Evolutionary conservation across 2,888 invertebrate species (phyloP).

Genomic region (Tinea semifulvella): DNA sequence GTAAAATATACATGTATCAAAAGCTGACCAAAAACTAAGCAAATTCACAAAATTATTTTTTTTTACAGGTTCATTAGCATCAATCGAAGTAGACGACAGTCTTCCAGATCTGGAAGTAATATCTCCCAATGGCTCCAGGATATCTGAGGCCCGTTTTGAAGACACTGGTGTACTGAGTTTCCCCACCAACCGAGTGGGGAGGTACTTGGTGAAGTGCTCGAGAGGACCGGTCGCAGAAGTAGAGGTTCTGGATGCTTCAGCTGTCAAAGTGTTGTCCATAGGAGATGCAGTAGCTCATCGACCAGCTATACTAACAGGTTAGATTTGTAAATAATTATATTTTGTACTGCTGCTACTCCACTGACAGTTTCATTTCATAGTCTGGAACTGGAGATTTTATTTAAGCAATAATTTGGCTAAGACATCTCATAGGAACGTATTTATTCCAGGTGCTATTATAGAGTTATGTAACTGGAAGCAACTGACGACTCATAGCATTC

Average conservation of each 20-base stretch:
- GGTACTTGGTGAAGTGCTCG: constrained; percentile 71
- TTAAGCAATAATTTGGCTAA: too few species aligned
- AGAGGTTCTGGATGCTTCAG: constrained; percentile 82
- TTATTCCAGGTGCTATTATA: too few species aligned
- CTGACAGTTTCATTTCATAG: neutral
- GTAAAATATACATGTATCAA: too few species aligned
- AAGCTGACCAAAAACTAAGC: too few species aligned
- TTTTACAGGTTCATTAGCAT: constrained; percentile 55
- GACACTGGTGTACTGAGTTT: constrained; percentile 75
- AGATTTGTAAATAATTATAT: constrained; percentile 21
- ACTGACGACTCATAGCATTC: neutral
- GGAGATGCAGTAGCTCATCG: constrained; percentile 82
- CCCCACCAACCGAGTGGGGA: constrained; percentile 78
- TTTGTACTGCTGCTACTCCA: too few species aligned
- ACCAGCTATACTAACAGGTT: constrained; percentile 80
- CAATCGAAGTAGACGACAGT: constrained; percentile 68
- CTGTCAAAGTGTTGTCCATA: constrained; percentile 76
- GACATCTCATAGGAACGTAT: too few species aligned
- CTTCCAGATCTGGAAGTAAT: constrained; percentile 74
- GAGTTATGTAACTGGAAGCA: neutral
- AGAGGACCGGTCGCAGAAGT: constrained; percentile 59
- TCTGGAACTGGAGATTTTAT: neutral
- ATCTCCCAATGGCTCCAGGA: constrained; percentile 70
- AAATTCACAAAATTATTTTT: too few species aligned
- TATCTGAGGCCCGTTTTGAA: constrained; percentile 68